Base-by-base conservation (phyloP, 2,797 vertebrate species). In the Aldrovandia affinis region DNA sequence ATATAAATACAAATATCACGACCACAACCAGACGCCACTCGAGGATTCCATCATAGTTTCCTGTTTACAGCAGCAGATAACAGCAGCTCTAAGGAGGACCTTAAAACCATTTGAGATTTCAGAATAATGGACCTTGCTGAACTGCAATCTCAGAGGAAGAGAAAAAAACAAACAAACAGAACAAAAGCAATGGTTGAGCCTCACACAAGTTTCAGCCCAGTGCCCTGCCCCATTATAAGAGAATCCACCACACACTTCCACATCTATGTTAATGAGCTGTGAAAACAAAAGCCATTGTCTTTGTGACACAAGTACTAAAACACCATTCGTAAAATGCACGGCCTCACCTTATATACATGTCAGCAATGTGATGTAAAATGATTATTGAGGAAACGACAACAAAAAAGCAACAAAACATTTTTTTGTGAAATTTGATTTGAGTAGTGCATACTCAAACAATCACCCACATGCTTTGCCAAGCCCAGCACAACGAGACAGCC, bases 11-110 rank as follows among this genome's bases (percentile, higher is more conserved):
- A 3, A 22, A 73, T 73, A 39, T 33, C 63, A 68, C 28, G 63
- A 33, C 12, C 30, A 68, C 6, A 10, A 7, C 75, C 25, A 30
- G 8, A 50, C 22, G 12, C 47, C 47, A 6, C 47, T 50, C 12
- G 47, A 50, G 47, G 47, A 50, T 50, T 50, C 47, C 47, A 68
- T 30, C 39, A 50, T 0, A 25, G 59, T 65, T 84, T 84, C 83
- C 83, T 80, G 83, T 84, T 84, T 84, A 84, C 47, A 57, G 55
- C 61, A 36, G 6, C 30, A 55, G 20, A 57, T 73, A 70, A 42
- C 78, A 55, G 61, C 20, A 44, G 59, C 12, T 30, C 81, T 47
- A 12, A 2, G 25, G 39, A 73, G 18, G n/a, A 50, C 25, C n/a
- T 47, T 47, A 47, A 63, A 7, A 52, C 14, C 36, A 30, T 25